Evolutionary conservation across 2,113 vertebrate genomes (phyloP).

Genomic region (Pungitius pungitius): DNA sequence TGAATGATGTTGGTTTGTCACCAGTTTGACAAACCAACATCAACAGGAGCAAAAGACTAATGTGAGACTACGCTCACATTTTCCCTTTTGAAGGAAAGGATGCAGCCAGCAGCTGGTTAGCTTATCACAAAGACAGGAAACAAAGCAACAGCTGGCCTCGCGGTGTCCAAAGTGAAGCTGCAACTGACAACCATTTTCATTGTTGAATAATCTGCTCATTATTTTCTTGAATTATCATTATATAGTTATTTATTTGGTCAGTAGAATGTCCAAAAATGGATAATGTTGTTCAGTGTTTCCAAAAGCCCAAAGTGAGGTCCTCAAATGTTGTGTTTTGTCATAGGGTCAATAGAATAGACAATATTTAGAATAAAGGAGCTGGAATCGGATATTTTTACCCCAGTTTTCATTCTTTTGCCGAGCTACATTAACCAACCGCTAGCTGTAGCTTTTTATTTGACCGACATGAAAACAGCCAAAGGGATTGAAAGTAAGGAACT

Average conservation of each 20-base stretch:
- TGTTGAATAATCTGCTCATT: neutral
- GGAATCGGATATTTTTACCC: neutral
- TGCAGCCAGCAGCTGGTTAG: no score
- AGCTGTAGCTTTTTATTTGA: neutral
- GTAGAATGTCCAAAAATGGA: no score
- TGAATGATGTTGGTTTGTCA: neutral
- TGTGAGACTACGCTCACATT: neutral
- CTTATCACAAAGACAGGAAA: no score
- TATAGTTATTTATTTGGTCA: no score
- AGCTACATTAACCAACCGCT: neutral
- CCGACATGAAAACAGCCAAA: neutral
- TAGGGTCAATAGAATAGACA: neutral
- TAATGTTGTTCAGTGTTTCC: neutral
- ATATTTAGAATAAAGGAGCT: no score
- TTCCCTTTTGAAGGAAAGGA: no score
- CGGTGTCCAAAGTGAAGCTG: neutral
- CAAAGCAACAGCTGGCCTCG: neutral
- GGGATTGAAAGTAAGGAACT: neutral
- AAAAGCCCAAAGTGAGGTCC: neutral
- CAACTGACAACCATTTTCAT: neutral
- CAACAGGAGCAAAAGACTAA: no score
- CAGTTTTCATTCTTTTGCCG: neutral
- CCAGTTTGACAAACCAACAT: no score
- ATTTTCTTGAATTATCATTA: neutral
- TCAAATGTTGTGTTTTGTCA: neutral